Conservation (phyloP, 2,113 vertebrate genomes). For the Telmatochromis brachygnathus region DNA sequence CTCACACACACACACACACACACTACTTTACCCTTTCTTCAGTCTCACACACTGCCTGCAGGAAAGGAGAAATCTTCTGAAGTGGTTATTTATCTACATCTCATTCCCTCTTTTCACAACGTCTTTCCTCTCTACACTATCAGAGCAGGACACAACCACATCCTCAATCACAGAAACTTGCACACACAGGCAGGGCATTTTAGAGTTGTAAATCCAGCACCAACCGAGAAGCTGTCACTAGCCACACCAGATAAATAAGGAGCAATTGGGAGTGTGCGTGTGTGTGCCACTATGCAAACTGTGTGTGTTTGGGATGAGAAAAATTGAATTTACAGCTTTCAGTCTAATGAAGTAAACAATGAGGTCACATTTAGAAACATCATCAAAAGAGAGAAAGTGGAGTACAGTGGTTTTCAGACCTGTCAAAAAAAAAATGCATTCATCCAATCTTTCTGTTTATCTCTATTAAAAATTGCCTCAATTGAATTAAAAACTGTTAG, state of each 20-base stretch:
- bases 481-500: not conserved
- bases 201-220: slow-evolving; percentile 38
- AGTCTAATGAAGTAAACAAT: slow-evolving; percentile 50
- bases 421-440: not conserved
- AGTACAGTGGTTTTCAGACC: not conserved
- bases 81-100: slow-evolving; percentile 48
- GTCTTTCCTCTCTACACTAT: slow-evolving; percentile 11
- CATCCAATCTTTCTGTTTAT: not conserved
- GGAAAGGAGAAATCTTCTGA: slow-evolving; percentile 27
- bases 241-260: slow-evolving; percentile 33
- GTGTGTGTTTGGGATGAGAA: not conserved
- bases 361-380: slow-evolving; percentile 36
- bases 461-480: not conserved
- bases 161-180: not conserved
- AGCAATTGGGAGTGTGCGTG: not conserved
- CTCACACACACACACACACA: not conserved
- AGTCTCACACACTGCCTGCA: not conserved
- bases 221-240: slow-evolving; percentile 27
- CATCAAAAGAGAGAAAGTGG: not conserved
- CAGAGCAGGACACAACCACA: slow-evolving; percentile 23
- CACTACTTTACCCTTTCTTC: not conserved
- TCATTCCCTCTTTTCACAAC: slow-evolving; percentile 35
- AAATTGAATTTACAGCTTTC: slow-evolving; percentile 26
- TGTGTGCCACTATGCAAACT: not conserved
- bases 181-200: not conserved